Conservation (phyloP, 2,113 vertebrate species). For the Merops nubicus region DNA sequence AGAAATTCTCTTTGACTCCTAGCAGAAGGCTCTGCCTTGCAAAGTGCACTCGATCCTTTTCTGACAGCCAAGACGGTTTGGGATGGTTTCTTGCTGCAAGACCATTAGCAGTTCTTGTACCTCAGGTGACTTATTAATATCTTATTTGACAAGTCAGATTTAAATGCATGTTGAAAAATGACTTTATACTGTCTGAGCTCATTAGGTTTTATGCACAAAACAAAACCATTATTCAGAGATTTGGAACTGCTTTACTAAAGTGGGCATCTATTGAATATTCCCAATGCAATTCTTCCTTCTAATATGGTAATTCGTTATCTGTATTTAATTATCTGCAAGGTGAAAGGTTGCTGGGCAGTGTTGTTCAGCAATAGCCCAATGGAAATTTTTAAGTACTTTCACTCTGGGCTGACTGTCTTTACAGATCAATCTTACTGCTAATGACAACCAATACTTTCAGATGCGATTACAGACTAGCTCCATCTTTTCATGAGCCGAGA, state of each 20-base stretch:
- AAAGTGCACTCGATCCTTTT: background rate
- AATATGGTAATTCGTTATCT: slow-evolving; percentile 81
- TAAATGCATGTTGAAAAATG: slow-evolving; percentile 25
- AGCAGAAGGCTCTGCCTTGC: background rate
- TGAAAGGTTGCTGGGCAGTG: slow-evolving; percentile 78
- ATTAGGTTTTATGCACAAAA: slow-evolving; percentile 64
- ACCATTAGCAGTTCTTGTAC: background rate
- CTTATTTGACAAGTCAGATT: background rate
- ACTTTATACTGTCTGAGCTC: slow-evolving; percentile 38
- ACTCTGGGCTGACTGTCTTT: slow-evolving; percentile 70
- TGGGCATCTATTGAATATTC: slow-evolving; percentile 67
- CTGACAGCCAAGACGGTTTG: background rate
- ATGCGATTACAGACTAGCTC: slow-evolving; percentile 85
- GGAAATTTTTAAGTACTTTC: slow-evolving; percentile 78
- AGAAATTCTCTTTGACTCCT: background rate
- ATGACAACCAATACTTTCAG: slow-evolving; percentile 90
- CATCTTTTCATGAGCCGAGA: slow-evolving; percentile 86
- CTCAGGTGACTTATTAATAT: slow-evolving; percentile 38
- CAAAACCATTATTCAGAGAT: slow-evolving; percentile 70
- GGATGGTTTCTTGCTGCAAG: background rate
- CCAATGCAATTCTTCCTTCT: slow-evolving; percentile 71
- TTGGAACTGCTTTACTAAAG: slow-evolving; percentile 66
- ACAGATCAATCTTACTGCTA: slow-evolving; percentile 83
- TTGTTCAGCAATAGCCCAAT: slow-evolving; percentile 66
- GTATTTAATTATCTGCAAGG: slow-evolving; percentile 80